phyloP scores from a whole-genome alignment of 2,888 invertebrate genomes.

The Linyphia triangularis region DNA sequence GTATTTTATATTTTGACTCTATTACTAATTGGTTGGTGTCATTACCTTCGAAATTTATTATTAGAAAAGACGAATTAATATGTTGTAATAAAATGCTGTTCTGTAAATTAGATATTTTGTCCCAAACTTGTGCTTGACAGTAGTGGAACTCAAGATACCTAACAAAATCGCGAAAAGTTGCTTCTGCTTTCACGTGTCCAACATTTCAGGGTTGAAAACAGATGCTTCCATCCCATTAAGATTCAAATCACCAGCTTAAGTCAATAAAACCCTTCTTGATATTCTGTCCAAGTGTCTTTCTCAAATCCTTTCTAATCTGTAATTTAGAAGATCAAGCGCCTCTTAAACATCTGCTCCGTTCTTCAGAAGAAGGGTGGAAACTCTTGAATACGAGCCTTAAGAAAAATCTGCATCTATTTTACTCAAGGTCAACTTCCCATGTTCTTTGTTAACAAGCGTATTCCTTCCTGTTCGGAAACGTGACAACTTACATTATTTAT shows the following conservation, averaged over 20 bases:
- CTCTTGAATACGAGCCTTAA: neutral
- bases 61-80: no score
- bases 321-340: neutral
- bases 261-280: neutral
- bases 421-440: slow-evolving; percentile 52
- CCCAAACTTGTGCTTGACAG: no score
- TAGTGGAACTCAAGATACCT: no score
- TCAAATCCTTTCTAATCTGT: neutral
- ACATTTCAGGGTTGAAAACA: neutral
- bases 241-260: neutral
- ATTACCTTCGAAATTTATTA: no score
- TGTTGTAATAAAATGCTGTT: no score
- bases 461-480: slow-evolving; percentile 66
- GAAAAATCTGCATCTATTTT: slow-evolving; percentile 16
- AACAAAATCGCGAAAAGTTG: no score
- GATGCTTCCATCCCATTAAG: neutral
- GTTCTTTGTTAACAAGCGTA: slow-evolving; percentile 37
- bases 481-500: slow-evolving; percentile 34
- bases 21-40: no score
- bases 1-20: no score
- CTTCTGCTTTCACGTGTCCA: no score
- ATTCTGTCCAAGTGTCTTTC: neutral
- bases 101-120: no score
- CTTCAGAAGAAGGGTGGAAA: no score
- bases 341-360: neutral